These are phyloP conservation scores for Urocynchramus pylzowi DNA, from an alignment of 2,113 vertebrate genomes.

Conservation along the genomic window DNA sequence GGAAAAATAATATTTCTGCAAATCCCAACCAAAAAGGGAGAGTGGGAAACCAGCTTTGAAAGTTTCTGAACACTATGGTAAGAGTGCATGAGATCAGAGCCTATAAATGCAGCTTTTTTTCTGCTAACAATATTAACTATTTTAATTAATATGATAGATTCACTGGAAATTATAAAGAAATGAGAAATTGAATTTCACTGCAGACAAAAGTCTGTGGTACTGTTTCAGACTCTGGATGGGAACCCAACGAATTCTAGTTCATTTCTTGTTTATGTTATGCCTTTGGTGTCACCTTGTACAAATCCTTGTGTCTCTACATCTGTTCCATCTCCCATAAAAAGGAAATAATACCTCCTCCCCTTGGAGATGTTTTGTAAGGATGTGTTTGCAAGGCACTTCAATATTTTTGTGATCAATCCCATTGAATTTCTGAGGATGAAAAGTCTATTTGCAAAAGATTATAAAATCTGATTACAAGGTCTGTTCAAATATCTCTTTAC, in stretches of 20 bases:
- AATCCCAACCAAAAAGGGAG: neutral
- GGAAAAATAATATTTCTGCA: neutral
- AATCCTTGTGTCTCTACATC: neutral
- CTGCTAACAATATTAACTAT: neutral
- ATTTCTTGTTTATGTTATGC: neutral
- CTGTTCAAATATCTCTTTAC: neutral
- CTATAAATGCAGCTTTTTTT: neutral
- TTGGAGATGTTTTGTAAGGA: neutral
- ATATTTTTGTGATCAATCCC: neutral
- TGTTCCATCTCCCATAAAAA: neutral
- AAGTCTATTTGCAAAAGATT: neutral
- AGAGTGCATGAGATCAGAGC: neutral
- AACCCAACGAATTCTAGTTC: neutral
- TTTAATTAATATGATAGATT: neutral
- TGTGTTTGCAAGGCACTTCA: neutral
- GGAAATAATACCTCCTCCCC: neutral
- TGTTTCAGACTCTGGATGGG: neutral
- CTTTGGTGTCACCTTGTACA: neutral
- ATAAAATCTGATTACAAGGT: neutral
- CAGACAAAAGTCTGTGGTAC: neutral
- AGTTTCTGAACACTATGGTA: neutral
- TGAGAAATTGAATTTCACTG: neutral
- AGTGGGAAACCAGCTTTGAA: neutral
- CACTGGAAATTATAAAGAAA: neutral
- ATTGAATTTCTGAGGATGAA: neutral